Evolutionary conservation across 2,888 invertebrate species (phyloP), one percentile per base, ranked within the genome.

Genomic region (Cabera pusaria): DNA sequence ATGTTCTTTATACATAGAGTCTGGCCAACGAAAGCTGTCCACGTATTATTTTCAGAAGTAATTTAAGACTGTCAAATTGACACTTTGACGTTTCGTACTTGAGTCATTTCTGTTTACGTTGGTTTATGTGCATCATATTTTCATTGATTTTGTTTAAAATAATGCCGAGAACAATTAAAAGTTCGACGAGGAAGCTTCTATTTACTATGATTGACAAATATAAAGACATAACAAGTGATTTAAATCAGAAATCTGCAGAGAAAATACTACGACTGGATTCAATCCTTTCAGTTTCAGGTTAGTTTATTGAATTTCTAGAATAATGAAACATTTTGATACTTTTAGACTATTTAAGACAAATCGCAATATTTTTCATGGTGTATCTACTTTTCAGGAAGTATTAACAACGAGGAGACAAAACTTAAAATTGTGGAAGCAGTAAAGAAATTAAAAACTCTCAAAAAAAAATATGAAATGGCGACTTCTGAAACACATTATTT

Each of bases 1-100:
- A 40, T 50, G 50, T 12, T n/a, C n/a, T n/a, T n/a, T n/a, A n/a
- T n/a, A n/a, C n/a, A n/a, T 16, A 27, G 27, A 27, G 27, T 29
- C 29, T 21, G 29, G 29, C 29, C 29, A 29, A 29, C 29, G 29
- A 21, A 29, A 29, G 21, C 29, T 29, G 21, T 29, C 21, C 20
- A 28, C 27, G 27, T 12, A 32, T 32, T 14, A 23, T 32, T 23
- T 23, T 32, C 23, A 22, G 32, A 32, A 23, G 23, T 23, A 25
- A 25, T 28, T 22, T 28, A 35, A 35, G 9, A 32, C 25, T 29
- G 33, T 24, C 41, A 44, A 39, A 36, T 28, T 31, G 26, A 28
- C 20, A 33, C 24, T 23, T 42, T 31, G 18, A 27, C 22, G 22
- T 31, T 35, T 18, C 19, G 35, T 40, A 6, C 32, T 31, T 32